Evolutionary conservation across 2,888 invertebrate species (phyloP).

Genomic region (Oligia latruncula): DNA sequence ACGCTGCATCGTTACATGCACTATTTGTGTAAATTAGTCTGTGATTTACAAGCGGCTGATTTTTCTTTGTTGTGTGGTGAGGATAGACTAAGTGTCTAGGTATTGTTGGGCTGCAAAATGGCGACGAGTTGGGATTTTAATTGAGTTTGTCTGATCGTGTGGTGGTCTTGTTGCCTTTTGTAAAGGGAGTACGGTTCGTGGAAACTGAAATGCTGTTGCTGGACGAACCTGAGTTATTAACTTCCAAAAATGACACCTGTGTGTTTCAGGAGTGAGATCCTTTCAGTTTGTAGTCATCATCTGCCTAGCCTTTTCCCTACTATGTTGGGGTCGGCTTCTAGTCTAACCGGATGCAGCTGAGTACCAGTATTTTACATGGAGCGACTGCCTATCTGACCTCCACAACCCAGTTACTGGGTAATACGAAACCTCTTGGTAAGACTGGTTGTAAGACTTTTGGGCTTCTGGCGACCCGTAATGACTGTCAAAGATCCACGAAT

Average conservation of each 20-base stretch:
- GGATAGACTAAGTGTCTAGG: constrained; percentile 56
- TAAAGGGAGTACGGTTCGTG: not conserved
- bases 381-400: too few species aligned
- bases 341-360: too few species aligned
- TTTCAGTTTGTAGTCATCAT: not conserved
- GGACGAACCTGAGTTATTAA: not conserved
- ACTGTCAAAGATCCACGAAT: too few species aligned
- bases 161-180: not conserved
- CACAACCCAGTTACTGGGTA: too few species aligned
- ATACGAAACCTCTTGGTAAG: too few species aligned
- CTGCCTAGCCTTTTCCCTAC: too few species aligned
- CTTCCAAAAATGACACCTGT: not conserved
- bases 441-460: too few species aligned
- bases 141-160: constrained; percentile 24
- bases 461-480: too few species aligned
- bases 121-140: constrained; percentile 35
- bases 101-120: constrained; percentile 26
- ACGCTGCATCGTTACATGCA: constrained; percentile 63
- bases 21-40: constrained; percentile 68
- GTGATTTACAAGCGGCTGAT: constrained; percentile 62
- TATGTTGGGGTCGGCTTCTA: too few species aligned
- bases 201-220: not conserved
- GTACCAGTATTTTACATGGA: too few species aligned
- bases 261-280: not conserved
- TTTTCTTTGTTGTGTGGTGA: constrained; percentile 52